Base-by-base conservation (phyloP, 35 echinoderm and acorn worm genomes). In the Ptychodera flava region DNA sequence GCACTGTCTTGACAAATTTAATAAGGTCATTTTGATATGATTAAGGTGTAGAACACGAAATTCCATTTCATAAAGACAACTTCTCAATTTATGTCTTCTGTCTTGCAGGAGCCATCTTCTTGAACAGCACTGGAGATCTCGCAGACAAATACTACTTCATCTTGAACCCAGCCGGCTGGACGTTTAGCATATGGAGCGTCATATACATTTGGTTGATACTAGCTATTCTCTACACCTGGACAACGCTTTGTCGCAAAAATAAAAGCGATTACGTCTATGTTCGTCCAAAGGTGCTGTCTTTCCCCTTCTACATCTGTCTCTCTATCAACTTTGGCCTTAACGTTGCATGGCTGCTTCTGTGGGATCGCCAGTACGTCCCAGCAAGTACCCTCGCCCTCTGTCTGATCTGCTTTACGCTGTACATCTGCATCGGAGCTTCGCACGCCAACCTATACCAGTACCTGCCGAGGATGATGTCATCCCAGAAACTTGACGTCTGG, bases 401-500 rank as follows among this genome's bases (percentile, higher is more conserved):
- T 64, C 45, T 64, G 45, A 64, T 64, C 6, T 64, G 45, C 22
- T 64, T 64, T 22, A 64, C 45, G 6, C 45, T 64, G 6, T 64
- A 64, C 45, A 6, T 64, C 45, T 64, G 45, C 45, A 6, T 64
- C 22, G 45, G 45, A 64, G 45, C 22, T 6, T 64, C 45, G 6
- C 45, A 64, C 45, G 45, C 45, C 6, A 64, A 64, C 45, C 45
- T 64, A 12, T 64, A 64, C 45, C 45, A 64, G 22, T 64, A 64
- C 22, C 22, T 64, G 22, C 22, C 45, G 22, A 64, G 6, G 6
- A 64, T 64, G 45, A 6, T 80, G n/a, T 29, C 6, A 2, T 80
- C 30, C 30, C 31, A 80, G 31, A 91, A 83, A 78, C 81, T 34
- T 52, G 38, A 91, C 64, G 38, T 91, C 31, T 16, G 85, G 31